phyloP scores from a whole-genome alignment of 2,797 vertebrate species.

The Sebastes umbrosus region DNA sequence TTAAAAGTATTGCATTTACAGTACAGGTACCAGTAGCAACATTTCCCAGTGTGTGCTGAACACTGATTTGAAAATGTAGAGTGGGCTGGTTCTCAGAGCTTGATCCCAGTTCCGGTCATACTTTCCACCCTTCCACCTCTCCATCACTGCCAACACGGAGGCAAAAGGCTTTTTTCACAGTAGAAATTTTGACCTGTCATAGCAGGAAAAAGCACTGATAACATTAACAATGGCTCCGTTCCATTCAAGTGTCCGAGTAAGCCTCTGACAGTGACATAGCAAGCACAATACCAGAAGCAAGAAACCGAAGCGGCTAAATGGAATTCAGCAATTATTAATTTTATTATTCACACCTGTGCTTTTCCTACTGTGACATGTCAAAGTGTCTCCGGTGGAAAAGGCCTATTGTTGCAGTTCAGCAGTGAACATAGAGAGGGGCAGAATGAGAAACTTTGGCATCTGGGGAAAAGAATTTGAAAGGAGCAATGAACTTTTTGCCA shows the following conservation, averaged over 20 bases:
- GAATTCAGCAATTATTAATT: background rate
- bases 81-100: background rate
- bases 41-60: background rate
- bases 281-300: background rate
- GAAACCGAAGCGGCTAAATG: background rate
- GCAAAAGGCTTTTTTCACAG: background rate
- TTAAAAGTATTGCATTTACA: too few species aligned
- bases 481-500: background rate
- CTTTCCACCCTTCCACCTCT: background rate
- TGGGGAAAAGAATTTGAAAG: background rate
- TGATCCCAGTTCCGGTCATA: slow-evolving; percentile 7
- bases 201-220: background rate
- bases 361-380: background rate
- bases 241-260: background rate
- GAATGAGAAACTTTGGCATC: background rate
- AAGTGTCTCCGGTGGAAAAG: background rate
- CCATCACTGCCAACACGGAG: background rate
- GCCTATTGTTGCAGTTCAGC: background rate
- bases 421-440: background rate
- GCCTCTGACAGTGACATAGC: slow-evolving; percentile 7
- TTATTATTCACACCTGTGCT: background rate
- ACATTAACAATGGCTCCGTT: background rate
- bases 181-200: background rate
- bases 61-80: background rate
- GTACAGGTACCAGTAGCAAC: background rate